Evolutionary conservation across 2,113 vertebrate genomes (phyloP), one percentile per base, ranked within the genome.

Genomic region (Spheniscus mendiculus): DNA sequence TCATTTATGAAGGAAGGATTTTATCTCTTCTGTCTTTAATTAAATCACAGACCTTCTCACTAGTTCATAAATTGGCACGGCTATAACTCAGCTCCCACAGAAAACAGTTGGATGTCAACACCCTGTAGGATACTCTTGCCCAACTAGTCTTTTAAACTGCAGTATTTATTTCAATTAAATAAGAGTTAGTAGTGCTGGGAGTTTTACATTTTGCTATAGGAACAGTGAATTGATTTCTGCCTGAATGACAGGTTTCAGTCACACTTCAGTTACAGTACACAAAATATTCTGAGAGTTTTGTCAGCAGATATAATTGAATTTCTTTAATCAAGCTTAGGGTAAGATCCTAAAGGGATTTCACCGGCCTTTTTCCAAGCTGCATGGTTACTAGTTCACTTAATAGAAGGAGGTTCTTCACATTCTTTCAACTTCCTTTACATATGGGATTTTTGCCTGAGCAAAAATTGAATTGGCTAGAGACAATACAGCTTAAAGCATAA

Each of bases 1-100:
- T 96, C 91, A 65, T 92, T 97, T 96, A 66, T 50, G 81, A 84
- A 72, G 81, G 69, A 84, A 87, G 50, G 88, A n/a, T 84, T 93
- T 55, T 97, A 72, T 94, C 87, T 83, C 9, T 70, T 45, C 66
- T 90, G 22, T 23, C 83, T 98, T 86, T 97, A 96, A 97, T 97
- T 96, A 97, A 97, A 94, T 77, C 69, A 79, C 52, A 70, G 88
- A 76, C 71, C 34, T 95, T 90, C 59, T 91, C 36, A 50, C 53
- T 87, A 25, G 44, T 89, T 94, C 89, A 87, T 87, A 94, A 91
- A 79, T 69, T 32, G 34, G 16, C 70, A 49, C 22, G 72, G 27
- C 78, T 77, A 5, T 87, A 96, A 85, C 53, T 87, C 49, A 83
- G 26, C 27, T 96, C 72, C 69, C 42, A 36, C 45, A 66, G 81